A percentile compares a stretch with the other conserved stretches of the same genome.
Evolutionary conservation across 2,888 invertebrate genomes (phyloP).

Genomic region (Drosophila macrospina): DNA sequence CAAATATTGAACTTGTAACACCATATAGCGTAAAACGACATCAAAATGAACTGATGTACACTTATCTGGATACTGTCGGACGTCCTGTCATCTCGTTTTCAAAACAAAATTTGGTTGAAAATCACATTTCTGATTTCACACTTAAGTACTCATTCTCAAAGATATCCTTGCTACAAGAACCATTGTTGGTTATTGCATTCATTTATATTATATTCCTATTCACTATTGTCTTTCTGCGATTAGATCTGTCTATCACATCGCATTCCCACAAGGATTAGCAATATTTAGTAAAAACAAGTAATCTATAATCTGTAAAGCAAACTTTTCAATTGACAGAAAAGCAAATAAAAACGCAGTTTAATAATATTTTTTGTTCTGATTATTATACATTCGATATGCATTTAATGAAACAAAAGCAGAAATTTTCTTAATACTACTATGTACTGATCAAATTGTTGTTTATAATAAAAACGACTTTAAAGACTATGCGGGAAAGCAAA

Average conservation of each 20-base stretch:
- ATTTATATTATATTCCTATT: slow-evolving; percentile 95
- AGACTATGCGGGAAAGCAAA: not conserved
- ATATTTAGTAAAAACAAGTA: not conserved
- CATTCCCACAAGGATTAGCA: slow-evolving; percentile 68
- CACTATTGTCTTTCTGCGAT: slow-evolving; percentile 96
- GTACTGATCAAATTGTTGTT: slow-evolving; percentile 9
- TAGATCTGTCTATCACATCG: slow-evolving; percentile 96
- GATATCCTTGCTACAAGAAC: slow-evolving; percentile 95
- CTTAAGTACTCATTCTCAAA: slow-evolving; percentile 95
- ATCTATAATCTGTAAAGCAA: slow-evolving; percentile 10
- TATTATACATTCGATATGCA: slow-evolving; percentile 29
- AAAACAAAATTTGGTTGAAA: slow-evolving; percentile 95
- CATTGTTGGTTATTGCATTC: slow-evolving; percentile 94
- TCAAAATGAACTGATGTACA: slow-evolving; percentile 92
- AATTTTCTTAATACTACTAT: slow-evolving; percentile 10
- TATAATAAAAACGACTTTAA: slow-evolving; percentile 14
- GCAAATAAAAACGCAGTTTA: slow-evolving; percentile 28
- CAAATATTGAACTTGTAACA: slow-evolving; percentile 91
- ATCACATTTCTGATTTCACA: slow-evolving; percentile 98
- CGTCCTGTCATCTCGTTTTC: slow-evolving; percentile 94
- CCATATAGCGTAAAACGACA: slow-evolving; percentile 93
- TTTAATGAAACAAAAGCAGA: slow-evolving; percentile 22
- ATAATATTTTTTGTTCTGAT: slow-evolving; percentile 30
- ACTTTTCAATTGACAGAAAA: slow-evolving; percentile 18
- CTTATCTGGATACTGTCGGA: slow-evolving; percentile 97